Evolutionary conservation across 2,888 invertebrate genomes (phyloP).

Genomic region (Strigamia crassipes): DNA sequence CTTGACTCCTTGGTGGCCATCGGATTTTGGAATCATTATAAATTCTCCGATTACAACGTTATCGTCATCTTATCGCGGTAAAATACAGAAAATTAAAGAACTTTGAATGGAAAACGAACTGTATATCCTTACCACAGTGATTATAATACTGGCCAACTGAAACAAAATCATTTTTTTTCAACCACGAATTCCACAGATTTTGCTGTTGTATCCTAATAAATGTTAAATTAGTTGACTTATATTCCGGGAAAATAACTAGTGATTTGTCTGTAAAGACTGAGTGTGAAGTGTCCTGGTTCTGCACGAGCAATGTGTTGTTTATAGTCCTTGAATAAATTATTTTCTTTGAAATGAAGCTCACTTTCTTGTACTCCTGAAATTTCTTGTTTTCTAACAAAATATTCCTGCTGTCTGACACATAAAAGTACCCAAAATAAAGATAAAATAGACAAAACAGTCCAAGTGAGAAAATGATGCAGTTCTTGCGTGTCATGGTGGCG

Average conservation of each 20-base stretch:
- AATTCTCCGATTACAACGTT: neutral
- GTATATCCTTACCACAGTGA: conserved; percentile 10
- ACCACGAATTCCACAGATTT: neutral
- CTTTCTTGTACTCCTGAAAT: neutral
- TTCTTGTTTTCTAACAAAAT: conserved; percentile 4
- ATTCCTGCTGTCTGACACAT: neutral
- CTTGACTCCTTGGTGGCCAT: neutral
- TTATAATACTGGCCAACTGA: neutral
- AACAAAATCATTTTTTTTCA: neutral
- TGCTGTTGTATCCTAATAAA: neutral
- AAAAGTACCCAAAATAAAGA: neutral
- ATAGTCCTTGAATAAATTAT: neutral
- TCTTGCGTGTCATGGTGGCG: neutral
- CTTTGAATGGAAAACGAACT: neutral
- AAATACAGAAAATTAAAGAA: neutral
- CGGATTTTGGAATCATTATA: conserved; percentile 15
- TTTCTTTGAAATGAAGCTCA: neutral
- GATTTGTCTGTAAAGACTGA: neutral
- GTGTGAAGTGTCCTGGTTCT: neutral
- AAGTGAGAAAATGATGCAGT: neutral
- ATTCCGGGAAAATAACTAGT: neutral
- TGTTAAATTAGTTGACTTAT: neutral
- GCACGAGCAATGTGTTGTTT: neutral
- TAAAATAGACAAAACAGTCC: neutral
- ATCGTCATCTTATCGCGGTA: neutral